Base-by-base conservation (phyloP, 2,888 invertebrate species). In the Drosophila affinis region DNA sequence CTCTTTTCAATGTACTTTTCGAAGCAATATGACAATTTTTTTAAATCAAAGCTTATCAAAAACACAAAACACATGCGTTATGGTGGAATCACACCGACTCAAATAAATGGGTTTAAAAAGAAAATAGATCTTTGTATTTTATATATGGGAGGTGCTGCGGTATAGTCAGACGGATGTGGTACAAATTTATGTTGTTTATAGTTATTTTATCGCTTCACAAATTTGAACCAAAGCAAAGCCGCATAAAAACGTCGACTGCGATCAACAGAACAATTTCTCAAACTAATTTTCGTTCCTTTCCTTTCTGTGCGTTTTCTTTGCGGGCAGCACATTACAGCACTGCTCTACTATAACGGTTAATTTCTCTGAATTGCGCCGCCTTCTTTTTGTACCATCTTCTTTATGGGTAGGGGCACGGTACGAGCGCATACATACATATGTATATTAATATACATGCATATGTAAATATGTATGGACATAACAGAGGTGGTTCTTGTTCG, bases 371-470 rank as follows among this genome's bases (percentile, higher is more conserved):
- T n/a, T 44, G 18, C 18, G 24, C 9, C 9, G n/a, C 9, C 32
- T 32, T 18, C 27, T 32, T 54, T 47, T 45, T 32, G 18, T 17
- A 7, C 21, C 14, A 44, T 34, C 21, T 54, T 54, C 34, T 9
- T 9, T 45, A n/a, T 9, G 10, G 34, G 27, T 9, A 54, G 10
- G 9, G 12, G 34, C 34, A 4, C 12, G 12, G 34, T 10, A 32
- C 10, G 9, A 24, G 9, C 32, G 24, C 18, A 47, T 17, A 55
- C 18, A 47, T 17, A 55, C n/a, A 55, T 55, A 24, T n/a, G 12
- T 57, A 48, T 55, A 45, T 45, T 27, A 27, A 2, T 45, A 18
- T 14, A 54, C 39, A 44, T 54, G 24, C 17, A n/a, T 12, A 24
- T 39, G 34, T 58, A 49, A 10, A 45, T 18, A 45, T 12, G 12